Base-by-base conservation (phyloP, 2,888 invertebrate species). In the Dione juno region DNA sequence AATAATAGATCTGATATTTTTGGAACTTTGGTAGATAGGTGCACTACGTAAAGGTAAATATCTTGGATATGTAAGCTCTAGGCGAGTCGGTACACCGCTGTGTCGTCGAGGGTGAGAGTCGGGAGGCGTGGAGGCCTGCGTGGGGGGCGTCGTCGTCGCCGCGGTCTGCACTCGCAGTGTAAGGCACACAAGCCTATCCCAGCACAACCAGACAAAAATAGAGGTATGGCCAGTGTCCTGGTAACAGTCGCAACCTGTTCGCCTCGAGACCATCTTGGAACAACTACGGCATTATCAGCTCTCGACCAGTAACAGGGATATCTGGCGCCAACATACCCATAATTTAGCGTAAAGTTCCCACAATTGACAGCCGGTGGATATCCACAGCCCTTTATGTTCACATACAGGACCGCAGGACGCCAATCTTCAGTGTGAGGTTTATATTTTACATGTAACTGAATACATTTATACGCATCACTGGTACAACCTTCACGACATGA, bases 371-470 rank as follows among this genome's bases (percentile, higher is more conserved):
- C 90, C 50, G 97, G 97, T 14, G 97, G 97, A 84, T 97, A 97
- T 10, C 97, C 97, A 86, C 97, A 97, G 69, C 97, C 97, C 84
- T 97, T 97, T 82, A 97, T 96, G 88, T 97, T 97, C 66, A 97
- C 96, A 83, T 96, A 94, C 61, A 97, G 89, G 53, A 95, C 94
- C 6, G 95, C 95, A 63, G 95, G 94, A 40, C 94, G 90, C 88
- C 94, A 93, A 75, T 93, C 90, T 67, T 87, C 89, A 16, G 84
- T 76, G 63, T 93, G 83, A 66, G 94, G 82, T 79, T 94, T 94
- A 78, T 95, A 95, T 63, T 94, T 94, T 13, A 96, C 95, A 83
- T 95, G 95, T 48, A 96, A 92, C 79, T 95, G 95, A 41, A 94
- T 95, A 84, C 96, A 96, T 77, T 93, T 94, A 87, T 95, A 95